Evolutionary conservation across 2,797 vertebrate species (phyloP).

Genomic region (Acanthis flammea): DNA sequence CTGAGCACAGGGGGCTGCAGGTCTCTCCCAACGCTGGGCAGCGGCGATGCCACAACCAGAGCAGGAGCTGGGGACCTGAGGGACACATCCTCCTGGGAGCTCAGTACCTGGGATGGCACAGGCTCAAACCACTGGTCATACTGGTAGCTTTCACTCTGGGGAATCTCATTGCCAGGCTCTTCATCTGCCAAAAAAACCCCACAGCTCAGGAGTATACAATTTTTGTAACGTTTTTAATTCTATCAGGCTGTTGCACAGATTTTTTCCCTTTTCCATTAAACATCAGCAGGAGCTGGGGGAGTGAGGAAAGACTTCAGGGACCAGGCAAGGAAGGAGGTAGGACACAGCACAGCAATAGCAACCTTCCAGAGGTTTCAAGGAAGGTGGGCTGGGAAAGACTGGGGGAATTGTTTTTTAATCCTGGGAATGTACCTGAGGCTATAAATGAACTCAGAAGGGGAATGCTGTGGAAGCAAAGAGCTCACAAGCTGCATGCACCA

Average conservation of each 20-base stretch:
- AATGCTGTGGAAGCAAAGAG: not conserved
- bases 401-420: not conserved
- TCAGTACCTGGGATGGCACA: not conserved
- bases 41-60: not conserved
- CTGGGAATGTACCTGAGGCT: not conserved
- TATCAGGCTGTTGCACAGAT: fast-evolving
- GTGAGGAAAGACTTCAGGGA: not conserved
- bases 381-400: not conserved
- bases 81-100: not conserved
- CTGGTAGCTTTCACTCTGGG: not conserved
- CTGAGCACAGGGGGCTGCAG: not conserved
- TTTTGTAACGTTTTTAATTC: not conserved
- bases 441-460: not conserved
- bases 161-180: not conserved
- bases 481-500: not conserved
- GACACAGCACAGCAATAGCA: fast-evolving
- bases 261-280: not conserved
- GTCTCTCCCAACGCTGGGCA: conserved; percentile 1
- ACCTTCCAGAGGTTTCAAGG: not conserved
- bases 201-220: not conserved
- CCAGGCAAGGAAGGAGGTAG: not conserved
- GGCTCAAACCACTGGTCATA: not conserved
- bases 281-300: not conserved
- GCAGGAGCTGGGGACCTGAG: not conserved
- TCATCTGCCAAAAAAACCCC: not conserved